These are phyloP conservation scores for Sebastes baramenuke DNA, from an alignment of 2,797 vertebrate genomes.

Conservation along the genomic window DNA sequence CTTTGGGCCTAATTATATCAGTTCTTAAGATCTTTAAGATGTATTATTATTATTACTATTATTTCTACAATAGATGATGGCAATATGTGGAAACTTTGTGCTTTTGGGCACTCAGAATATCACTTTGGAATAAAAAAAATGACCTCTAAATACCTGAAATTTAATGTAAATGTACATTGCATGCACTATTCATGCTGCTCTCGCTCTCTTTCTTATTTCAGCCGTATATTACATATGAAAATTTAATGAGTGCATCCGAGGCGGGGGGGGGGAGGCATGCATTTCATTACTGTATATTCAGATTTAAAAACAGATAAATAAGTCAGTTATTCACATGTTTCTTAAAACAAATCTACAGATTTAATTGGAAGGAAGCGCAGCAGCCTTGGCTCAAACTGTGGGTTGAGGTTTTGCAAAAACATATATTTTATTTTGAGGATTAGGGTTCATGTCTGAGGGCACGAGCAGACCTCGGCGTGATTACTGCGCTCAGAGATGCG, in stretches of 20 bases:
- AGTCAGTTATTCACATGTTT: not conserved
- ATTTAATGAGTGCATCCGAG: constrained; percentile 2
- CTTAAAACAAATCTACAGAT: not conserved
- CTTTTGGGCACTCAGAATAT: not conserved
- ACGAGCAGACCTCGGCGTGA: not conserved
- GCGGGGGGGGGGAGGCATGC: not conserved
- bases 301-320: not conserved
- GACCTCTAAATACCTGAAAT: not conserved
- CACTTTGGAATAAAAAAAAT: constrained; percentile 4
- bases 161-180: constrained; percentile 19
- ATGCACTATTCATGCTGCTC: constrained; percentile 20
- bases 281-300: not conserved
- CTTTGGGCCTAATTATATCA: not conserved
- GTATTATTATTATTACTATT: not conserved
- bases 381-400: not conserved
- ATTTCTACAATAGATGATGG: not conserved
- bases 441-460: not conserved
- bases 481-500: not conserved
- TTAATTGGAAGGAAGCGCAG: not conserved
- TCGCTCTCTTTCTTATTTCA: not conserved
- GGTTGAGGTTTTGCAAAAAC: not conserved
- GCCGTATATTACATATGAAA: not conserved
- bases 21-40: not conserved
- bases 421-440: not conserved
- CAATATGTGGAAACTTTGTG: not conserved